Base-by-base conservation (phyloP, 2,113 vertebrate genomes). In the Albula goreensis region DNA sequence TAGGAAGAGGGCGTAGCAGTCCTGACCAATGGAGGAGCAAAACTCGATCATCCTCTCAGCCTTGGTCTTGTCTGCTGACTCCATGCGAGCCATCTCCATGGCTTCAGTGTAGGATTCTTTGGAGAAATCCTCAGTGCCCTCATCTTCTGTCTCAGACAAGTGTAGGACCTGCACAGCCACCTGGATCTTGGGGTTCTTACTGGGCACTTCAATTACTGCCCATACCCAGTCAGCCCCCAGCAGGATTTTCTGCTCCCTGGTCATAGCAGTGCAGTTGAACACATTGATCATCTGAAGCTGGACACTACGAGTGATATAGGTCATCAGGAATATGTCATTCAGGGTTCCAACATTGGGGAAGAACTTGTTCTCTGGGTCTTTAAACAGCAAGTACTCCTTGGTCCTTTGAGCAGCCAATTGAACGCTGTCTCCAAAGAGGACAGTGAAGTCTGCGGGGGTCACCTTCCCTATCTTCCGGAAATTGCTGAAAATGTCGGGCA, bases 201-300 rank as follows among this genome's bases (percentile, higher is more conserved):
- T 79, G 9, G 87, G n/a, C 8, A 2, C 0, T 3, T 86, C 85
- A 2, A 86, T 53, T n/a, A 86, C 85, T 1, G 94, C 85, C 85
- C 87, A 86, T 15, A 86, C 85, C 87, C 87, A 88, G 50, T 88
- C 81, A 5, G 82, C 19, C 2, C 96, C 95, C 49, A 96, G 89
- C 6, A 96, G 93, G 86, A 96, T 66, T 41, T 89, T 90, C 85
- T 96, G 96, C 84, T 89, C 90, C 0, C 89, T 91, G 0, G 93
- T 96, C 95, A 95, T 95, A 88, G 89, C 89, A 0, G 93, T 96
- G 90, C 94, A 96, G 90, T 90, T 95, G 89, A 96, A 92, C 53
- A 53, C 79, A 53, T 93, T 89, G 0, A 89, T 91, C 50, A 95
- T 78, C 83, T 93, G 90, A 19, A 94, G 87, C 83, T 83, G 87